Evolutionary conservation across 2,797 vertebrate species (phyloP).

Genomic region (Squalus acanthias): DNA sequence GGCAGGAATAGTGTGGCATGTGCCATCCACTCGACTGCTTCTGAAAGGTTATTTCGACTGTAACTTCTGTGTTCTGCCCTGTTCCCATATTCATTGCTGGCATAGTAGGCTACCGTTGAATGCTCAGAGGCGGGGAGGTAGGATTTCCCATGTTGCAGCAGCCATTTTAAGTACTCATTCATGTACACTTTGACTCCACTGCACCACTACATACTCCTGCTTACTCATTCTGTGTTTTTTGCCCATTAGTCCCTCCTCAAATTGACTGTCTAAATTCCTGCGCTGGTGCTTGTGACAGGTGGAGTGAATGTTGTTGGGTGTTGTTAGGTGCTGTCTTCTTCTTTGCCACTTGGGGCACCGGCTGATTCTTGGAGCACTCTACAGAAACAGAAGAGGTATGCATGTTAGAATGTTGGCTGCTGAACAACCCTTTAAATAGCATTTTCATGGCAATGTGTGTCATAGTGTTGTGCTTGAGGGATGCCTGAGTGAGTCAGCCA

Average conservation of each 20-base stretch:
- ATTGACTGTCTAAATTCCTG: not conserved
- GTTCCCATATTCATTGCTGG: not conserved
- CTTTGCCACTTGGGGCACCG: not conserved
- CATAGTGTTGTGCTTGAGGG: not conserved
- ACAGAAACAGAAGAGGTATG: not conserved
- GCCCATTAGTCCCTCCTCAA: not conserved
- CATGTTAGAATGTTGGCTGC: not conserved
- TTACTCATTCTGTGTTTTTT: not conserved
- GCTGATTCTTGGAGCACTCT: not conserved
- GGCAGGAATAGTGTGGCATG: not conserved
- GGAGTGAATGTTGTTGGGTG: not conserved
- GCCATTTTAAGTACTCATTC: not conserved
- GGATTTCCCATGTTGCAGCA: not conserved
- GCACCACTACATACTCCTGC: not conserved
- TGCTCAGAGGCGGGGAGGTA: not conserved
- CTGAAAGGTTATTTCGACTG: not conserved
- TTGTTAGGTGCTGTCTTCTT: not conserved
- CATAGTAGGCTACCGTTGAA: not conserved
- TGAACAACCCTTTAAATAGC: not conserved
- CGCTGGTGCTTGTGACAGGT: not conserved
- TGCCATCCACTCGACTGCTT: not conserved
- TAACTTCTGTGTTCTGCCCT: not conserved
- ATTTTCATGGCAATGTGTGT: not conserved
- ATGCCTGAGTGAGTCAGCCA: not conserved
- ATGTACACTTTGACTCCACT: not conserved